Base-by-base conservation (phyloP, 2,888 invertebrate species). In the Nomada hirtipes region DNA sequence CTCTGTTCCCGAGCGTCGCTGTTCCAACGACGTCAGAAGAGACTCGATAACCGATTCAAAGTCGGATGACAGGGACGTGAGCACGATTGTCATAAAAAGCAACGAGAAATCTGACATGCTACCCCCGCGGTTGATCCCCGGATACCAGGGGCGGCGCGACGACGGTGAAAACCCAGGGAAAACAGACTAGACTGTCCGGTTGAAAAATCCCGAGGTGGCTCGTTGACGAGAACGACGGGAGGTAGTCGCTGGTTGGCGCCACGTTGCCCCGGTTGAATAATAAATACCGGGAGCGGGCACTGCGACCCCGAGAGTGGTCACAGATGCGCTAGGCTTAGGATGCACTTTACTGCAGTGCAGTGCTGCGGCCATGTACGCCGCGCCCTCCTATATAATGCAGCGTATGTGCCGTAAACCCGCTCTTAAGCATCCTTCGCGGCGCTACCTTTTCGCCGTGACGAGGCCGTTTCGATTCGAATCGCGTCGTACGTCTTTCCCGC, bases 291-390 rank as follows among this genome's bases (percentile, higher is more conserved):
- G 83, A 85, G 86, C 82, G 89, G 89, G 83, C 84, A 83, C 83
- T 79, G 88, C 81, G 84, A 86, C 78, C 84, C 80, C 80, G 82
- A 82, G 86, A 89, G 89, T 90, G 84, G 88, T 88, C 90, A 85
- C 91, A 91, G 90, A 91, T 91, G 86, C 87, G 85, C 89, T 89
- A 89, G 89, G 90, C 90, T 90, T 86, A 87, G 85, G 86, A 89
- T 90, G 88, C 90, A 91, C 89, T 92, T 91, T 92, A 89, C 90
- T 91, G 92, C 91, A 91, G 81, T 90, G 90, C 90, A 85, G 86
- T 89, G 68, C 72, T 55, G 78, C 65, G 75, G 72, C 71, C 72
- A 59, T 76, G 61, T 72, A 76, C 64, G 72, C 59, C 74, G 78
- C 53, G 69, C 65, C 50, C 60, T 53, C 80, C 70, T 84, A 55